Evolutionary conservation across 2,888 invertebrate genomes (phyloP), one percentile per base, ranked within the genome.

Genomic region (Sesia bembeciformis): DNA sequence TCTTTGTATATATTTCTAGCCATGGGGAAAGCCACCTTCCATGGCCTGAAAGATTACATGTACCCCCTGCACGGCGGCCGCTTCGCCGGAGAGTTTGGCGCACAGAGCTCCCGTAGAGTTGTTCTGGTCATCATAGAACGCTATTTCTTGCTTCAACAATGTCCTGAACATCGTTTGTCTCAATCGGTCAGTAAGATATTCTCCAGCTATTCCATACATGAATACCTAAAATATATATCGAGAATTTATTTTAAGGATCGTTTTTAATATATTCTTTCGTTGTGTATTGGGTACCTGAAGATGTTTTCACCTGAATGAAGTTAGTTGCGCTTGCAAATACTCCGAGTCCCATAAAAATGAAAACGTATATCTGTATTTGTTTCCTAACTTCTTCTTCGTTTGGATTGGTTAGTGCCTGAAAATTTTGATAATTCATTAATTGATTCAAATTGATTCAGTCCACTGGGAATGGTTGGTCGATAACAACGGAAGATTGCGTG

Each of bases 1-100:
- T 23, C 23, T 23, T 23, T 23, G 23, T 23, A 23, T 23, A 23
- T 23, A 23, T 23, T 23, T 23, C 23, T 23, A 23, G 23, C 23
- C 2, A 23, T 23, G 23, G 23, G 1, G 23, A 23, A 23, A 23
- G 23, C 23, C 23, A 23, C 23, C 23, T 23, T 23, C 23, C 23
- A 23, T 23, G 23, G 23, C 23, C 23, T 23, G 23, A 23, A 23
- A 23, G 23, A 23, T 23, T 23, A 2, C 2, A 23, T 80, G 87
- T 85, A 95, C 95, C 66, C 95, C 96, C 86, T 96, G 95, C 0
- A 96, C 93, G 54, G 92, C 91, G 0, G 95, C 92, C 0, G 95
- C 94, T 82, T 96, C 96, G 0, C 93, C 93, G 0, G 95, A 94
- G 4, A 96, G 84, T 56, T 92, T 90, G 1, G 95, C 92, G 66